Evolutionary conservation across 2,797 vertebrate species (phyloP), one percentile per base, ranked within the genome.

Genomic region (Aplochiton taeniatus): DNA sequence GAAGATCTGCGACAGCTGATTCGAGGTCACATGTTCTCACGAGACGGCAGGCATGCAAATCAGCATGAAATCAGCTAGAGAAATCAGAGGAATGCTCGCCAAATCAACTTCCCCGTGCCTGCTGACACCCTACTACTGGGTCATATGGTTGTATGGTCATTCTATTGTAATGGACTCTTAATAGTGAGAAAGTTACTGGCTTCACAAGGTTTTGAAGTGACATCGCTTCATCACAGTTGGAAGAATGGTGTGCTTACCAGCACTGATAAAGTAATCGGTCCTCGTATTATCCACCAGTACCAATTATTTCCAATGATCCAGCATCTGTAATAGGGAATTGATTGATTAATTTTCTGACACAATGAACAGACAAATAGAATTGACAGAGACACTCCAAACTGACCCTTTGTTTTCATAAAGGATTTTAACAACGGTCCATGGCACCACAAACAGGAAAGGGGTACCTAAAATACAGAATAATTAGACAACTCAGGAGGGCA

Each of bases 231-330:
- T 31, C 31, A 31, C 6, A 31, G 31, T 31, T 31, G 31, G 45
- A n/a, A 8, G 7, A 12, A 9, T 14, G 9, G 52, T 47, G 31
- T 45, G 84, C 97, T 94, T 90, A 98, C 96, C 62, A 89, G 70
- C 62, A 98, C 88, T 42, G 94, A 92, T 47, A 98, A 78, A 13
- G 94, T 75, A 54, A 97, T 92, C 0, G 97, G 96, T 59, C 94
- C 96, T 76, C 91, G 86, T 65, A 98, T 96, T 73, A 99, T 98
- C 95, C 97, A 98, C 95, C 96, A 98, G 84, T 96, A 94, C 79
- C 86, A 87, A 79, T 81, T 91, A 75, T 93, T 95, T 7, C 74
- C 70, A 51, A 95, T 95, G 10, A 67, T 82, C 97, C 97, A 99
- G 86, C 97, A 99, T 67, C 97, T 99, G 71, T 31, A 58, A 68